Base-by-base conservation (phyloP, 1,140 invertebrate species). In the Zaprionus kolodkinae region DNA sequence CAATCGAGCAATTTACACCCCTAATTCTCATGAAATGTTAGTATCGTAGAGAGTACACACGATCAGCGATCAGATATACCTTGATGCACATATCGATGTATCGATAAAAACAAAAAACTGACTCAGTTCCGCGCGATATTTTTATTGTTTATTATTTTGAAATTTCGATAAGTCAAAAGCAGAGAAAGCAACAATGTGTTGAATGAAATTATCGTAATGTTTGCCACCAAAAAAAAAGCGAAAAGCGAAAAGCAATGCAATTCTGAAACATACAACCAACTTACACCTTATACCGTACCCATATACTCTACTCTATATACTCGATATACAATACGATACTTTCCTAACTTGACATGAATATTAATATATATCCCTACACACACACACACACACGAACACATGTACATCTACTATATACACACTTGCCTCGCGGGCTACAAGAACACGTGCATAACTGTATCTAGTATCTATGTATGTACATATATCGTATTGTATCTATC, bases 1-100 rank as follows among this genome's bases (percentile, higher is more conserved):
- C 91, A 92, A 92, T 92, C 91, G 91, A 92, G 91, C 91, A 92
- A 91, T 87, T 91, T 82, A 77, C 84, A 73, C 57, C 62, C 72
- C 67, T 33, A 62, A 56, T 69, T 52, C 52, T 67, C n/a, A 52
- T 72, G 61, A 27, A 70, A 27, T 25, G 36, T 45, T 70, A 72
- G 60, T 43, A 56, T 72, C 72, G 66, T 89, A 84, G 70, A 75
- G n/a, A 45, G 40, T 15, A 43, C n/a, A 43, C 40, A 43, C n/a
- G 40, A 83, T 55, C 57, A 83, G 63, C 79, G 56, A 55, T 36
- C 15, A 40, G 60, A 65, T 21, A 63, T 30, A 30, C 27, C 13
- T 17, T 21, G 33, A 63, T 63, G 6, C 35, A 57, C 55, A 30
- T 4, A 30, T 30, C 27, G 27, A 9, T 50, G 10, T 25, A 50